These are phyloP conservation scores for Cataglyphis livida DNA, from an alignment of 2,888 invertebrate species.

Conservation along the genomic window DNA sequence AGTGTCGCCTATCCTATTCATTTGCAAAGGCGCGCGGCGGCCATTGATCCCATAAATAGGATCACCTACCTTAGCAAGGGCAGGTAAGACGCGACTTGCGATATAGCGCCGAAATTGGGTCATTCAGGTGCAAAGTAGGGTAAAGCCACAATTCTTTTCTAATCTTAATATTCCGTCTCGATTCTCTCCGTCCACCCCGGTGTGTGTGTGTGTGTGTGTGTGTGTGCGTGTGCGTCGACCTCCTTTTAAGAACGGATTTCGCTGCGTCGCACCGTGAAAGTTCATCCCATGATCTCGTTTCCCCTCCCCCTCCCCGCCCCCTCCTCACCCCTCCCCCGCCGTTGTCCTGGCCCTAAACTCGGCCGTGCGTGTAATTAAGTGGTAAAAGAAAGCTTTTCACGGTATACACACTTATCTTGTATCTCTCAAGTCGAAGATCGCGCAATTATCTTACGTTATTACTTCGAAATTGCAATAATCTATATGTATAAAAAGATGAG, in stretches of 20 bases:
- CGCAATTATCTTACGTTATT: not conserved
- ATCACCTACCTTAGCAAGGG: conserved; percentile 58
- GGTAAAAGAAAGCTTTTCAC: conserved; percentile 15
- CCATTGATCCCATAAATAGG: conserved; percentile 18
- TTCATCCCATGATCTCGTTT: conserved; percentile 25
- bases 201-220: not conserved
- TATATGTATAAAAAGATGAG: not conserved
- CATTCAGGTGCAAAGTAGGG: conserved; percentile 79
- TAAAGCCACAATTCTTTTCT: conserved; percentile 32
- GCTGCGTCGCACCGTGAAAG: conserved; percentile 30
- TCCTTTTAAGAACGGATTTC: conserved; percentile 1
- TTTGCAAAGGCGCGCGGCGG: conserved; percentile 69
- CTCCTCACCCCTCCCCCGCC: not conserved
- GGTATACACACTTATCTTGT: not conserved
- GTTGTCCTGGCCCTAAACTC: not conserved
- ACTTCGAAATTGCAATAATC: not conserved
- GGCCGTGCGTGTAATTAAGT: conserved; percentile 29
- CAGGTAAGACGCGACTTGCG: conserved; percentile 34
- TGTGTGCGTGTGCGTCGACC: not conserved
- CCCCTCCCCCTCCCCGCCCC: not conserved
- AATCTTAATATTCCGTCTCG: conserved; percentile 37
- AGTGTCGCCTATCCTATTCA: conserved; percentile 71
- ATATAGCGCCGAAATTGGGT: conserved; percentile 70
- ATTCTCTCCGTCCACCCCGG: conserved; percentile 41
- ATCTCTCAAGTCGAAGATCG: not conserved